Evolutionary conservation across 2,113 vertebrate species (phyloP), one percentile per base, ranked within the genome.

Genomic region (Zosterops borbonicus): DNA sequence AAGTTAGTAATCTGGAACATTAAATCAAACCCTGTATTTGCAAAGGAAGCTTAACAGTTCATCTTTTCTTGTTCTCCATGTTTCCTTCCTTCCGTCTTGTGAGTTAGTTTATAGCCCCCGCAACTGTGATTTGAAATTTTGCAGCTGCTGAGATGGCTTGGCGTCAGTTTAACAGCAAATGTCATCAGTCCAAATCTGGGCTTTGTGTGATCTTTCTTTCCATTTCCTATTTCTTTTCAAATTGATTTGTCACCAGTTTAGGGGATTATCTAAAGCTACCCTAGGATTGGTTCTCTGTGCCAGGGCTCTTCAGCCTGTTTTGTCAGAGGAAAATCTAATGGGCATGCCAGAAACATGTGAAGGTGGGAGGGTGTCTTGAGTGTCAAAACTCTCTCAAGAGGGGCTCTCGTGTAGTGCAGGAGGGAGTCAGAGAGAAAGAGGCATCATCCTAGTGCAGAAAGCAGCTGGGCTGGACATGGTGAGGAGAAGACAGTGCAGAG

Each of bases 21-120:
- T 92, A 92, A 96, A 67, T 93, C 60, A 90, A 83, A 89, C 18
- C 67, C 47, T 1, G 15, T 93, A 79, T 93, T 92, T 96, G 86
- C 64, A 94, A 84, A 95, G 94, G 92, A 49, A 90, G 86, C 49
- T 89, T 92, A 95, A 90, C 69, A 69, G 83, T 82, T 96, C 89
- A 89, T 94, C 84, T 91, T 91, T 79, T 75, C 56, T 82, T 64
- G n/a, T 82, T 86, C 73, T 96, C 28, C 28, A 7, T 53, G 31
- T 74, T 96, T 97, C 90, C 93, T 96, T 96, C 88, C 94, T 96
- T 96, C 93, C 64, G 11, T 71, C 35, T 76, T 74, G 10, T 81
- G 65, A 46, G 39, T 92, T 91, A 65, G 67, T 88, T 95, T 90
- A 84, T 75, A 88, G 92, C 23, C 28, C 56, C 52, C 78, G 56